Conservation (phyloP, 2,113 vertebrate genomes). For the Blennius ocellaris region DNA sequence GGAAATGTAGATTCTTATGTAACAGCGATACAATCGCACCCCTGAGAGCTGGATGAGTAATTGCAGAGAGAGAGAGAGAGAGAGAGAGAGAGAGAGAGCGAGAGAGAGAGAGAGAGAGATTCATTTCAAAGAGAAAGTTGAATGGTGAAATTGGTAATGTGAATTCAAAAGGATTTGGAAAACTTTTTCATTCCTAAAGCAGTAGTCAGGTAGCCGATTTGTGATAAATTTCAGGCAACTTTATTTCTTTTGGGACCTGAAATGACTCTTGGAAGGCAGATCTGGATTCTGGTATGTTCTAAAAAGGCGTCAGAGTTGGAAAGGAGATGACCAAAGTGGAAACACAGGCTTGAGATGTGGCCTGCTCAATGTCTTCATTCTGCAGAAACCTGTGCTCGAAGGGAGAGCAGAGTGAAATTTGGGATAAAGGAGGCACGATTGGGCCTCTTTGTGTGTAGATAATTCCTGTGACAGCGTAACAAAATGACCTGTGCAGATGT, state of each 20-base stretch:
- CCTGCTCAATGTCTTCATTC: neutral
- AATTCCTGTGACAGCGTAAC: neutral
- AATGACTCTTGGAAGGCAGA: neutral
- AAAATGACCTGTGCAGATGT: neutral
- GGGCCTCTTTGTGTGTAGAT: neutral
- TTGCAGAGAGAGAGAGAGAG: neutral
- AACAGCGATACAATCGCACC: slow-evolving; percentile 44
- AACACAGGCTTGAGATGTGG: neutral
- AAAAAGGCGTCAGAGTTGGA: neutral
- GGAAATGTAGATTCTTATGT: slow-evolving; percentile 32
- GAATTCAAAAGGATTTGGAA: neutral
- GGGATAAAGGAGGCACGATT: neutral
- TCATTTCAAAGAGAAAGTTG: slow-evolving; percentile 5
- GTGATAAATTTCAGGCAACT: neutral
- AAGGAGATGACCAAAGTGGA: neutral
- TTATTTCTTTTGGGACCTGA: neutral
- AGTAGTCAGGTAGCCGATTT: neutral
- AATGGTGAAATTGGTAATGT: neutral
- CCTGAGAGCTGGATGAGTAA: slow-evolving; percentile 49
- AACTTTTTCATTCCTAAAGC: neutral
- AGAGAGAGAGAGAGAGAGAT: neutral
- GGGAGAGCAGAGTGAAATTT: slow-evolving; percentile 4
- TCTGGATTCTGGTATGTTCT: neutral
- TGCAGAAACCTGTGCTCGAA: slow-evolving; percentile 1
- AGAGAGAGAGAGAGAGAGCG: neutral